Conservation (phyloP, 2,888 invertebrate genomes). For the Ophioninae sp. region DNA sequence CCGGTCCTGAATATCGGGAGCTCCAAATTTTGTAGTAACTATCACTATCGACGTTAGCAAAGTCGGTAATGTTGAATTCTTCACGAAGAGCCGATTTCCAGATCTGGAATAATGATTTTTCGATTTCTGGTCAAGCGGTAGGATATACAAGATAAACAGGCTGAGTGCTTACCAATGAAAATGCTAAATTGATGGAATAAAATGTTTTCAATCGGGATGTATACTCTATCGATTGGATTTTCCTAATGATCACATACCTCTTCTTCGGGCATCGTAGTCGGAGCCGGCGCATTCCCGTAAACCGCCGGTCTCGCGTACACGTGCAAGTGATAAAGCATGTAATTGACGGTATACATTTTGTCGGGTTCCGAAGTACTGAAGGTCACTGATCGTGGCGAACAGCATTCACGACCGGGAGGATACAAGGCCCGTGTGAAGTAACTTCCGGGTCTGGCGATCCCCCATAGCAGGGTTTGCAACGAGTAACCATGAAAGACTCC, state of each 20-base stretch:
- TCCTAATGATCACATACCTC: conserved; percentile 71
- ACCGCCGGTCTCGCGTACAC: conserved; percentile 78
- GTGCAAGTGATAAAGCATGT: conserved; percentile 82
- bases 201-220: background rate
- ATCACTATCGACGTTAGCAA: conserved; percentile 78
- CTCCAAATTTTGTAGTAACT: conserved; percentile 82
- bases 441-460: conserved; percentile 77
- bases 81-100: conserved; percentile 82
- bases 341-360: conserved; percentile 82
- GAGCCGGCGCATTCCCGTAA: conserved; percentile 80
- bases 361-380: conserved; percentile 82
- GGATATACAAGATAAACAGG: background rate
- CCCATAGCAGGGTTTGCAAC: conserved; percentile 75
- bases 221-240: no score
- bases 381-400: conserved; percentile 82
- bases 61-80: conserved; percentile 77
- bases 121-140: background rate
- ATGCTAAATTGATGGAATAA: background rate
- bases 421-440: conserved; percentile 82
- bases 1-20: conserved; percentile 75
- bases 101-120: conserved; percentile 75
- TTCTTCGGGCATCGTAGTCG: conserved; percentile 79
- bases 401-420: conserved; percentile 81
- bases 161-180: background rate
- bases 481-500: conserved; percentile 83